Evolutionary conservation across 2,797 vertebrate genomes (phyloP).

Genomic region (Cacajao melanocephalus): DNA sequence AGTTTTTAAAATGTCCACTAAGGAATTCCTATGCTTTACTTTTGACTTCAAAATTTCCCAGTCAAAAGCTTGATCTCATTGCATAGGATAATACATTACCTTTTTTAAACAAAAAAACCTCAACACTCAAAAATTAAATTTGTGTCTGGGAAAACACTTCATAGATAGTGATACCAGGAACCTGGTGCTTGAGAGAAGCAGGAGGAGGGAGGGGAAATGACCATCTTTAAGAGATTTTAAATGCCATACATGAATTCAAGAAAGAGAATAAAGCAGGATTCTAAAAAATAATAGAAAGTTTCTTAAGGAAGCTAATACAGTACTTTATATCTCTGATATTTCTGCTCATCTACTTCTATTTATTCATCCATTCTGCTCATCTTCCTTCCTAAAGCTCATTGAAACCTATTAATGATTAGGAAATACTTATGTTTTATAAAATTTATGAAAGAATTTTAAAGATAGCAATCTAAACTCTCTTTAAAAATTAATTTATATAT

Average conservation of each 20-base stretch:
- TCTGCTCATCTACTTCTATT: neutral
- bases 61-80: neutral
- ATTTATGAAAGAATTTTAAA: neutral
- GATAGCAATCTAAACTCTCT: neutral
- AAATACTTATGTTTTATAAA: neutral
- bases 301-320: neutral
- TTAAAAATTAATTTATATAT: neutral
- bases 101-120: neutral
- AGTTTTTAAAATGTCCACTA: neutral
- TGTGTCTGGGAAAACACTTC: neutral
- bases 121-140: neutral
- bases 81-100: neutral
- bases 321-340: neutral
- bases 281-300: neutral
- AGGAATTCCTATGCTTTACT: neutral
- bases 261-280: neutral
- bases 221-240: neutral
- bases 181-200: neutral
- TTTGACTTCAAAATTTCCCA: neutral
- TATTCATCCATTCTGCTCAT: neutral
- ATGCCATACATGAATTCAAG: neutral
- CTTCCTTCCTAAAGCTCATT: neutral
- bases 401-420: neutral
- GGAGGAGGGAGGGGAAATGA: neutral
- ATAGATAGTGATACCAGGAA: neutral